Percentiles rank a stretch among this genome's conserved stretches.
phyloP scores from a whole-genome alignment of 2,113 vertebrate species.

The Propithecus coquereli region DNA sequence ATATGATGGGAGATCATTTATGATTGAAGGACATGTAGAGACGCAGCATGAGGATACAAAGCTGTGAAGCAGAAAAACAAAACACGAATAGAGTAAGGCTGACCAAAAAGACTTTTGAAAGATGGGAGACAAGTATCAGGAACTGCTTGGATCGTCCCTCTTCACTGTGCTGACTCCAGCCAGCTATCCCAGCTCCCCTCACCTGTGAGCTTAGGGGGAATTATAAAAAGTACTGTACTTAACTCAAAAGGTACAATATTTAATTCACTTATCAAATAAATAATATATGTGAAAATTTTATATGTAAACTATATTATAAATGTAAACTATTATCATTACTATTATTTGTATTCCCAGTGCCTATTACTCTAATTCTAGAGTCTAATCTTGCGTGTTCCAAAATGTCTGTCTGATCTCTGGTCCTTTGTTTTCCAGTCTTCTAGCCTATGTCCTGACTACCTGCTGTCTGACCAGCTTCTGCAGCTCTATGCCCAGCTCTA shows the following conservation, averaged over 20 bases:
- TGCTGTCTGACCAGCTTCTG: not conserved
- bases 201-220: not conserved
- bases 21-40: not conserved
- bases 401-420: not conserved
- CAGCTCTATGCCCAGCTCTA: not conserved
- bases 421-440: not conserved
- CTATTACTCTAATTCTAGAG: conserved; percentile 20
- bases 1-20: not conserved
- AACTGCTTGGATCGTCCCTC: not conserved
- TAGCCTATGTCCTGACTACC: not conserved
- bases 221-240: not conserved
- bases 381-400: not conserved
- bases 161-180: not conserved
- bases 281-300: not conserved
- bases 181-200: not conserved
- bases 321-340: not conserved
- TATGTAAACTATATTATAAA: not conserved
- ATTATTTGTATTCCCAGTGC: not conserved
- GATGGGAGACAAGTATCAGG: not conserved
- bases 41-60: not conserved
- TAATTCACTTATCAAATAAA: not conserved
- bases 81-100: not conserved
- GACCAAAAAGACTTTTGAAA: not conserved
- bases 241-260: not conserved
- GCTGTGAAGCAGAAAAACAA: not conserved